A percentile compares a stretch with the other conserved stretches of the same genome.
phyloP scores from a whole-genome alignment of 2,113 vertebrate genomes.

The Vombatus ursinus region DNA sequence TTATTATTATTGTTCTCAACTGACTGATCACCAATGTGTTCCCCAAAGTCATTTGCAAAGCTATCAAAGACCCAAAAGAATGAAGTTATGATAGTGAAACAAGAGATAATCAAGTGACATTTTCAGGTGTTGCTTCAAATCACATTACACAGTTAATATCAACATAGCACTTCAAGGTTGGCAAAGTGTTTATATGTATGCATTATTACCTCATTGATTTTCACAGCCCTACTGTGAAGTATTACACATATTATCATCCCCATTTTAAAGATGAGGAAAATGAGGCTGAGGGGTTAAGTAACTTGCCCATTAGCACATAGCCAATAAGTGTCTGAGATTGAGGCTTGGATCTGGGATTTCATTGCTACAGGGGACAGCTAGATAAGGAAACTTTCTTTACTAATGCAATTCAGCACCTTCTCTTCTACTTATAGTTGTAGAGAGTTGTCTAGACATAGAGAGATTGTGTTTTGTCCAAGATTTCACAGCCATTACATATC shows the following conservation, averaged over 20 bases:
- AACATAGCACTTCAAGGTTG: background rate
- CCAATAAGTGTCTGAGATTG: background rate
- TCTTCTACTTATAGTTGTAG: background rate
- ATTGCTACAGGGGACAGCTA: background rate
- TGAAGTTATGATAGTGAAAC: background rate
- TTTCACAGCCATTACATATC: background rate
- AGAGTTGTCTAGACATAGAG: background rate
- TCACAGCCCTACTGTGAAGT: background rate
- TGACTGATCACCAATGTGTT: background rate
- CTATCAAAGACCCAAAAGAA: background rate
- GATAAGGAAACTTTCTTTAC: background rate
- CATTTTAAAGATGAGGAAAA: background rate
- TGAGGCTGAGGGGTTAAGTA: background rate
- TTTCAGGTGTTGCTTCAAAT: background rate
- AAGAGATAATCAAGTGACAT: background rate
- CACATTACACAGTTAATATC: background rate
- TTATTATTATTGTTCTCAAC: background rate
- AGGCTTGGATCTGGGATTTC: background rate
- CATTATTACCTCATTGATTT: too few species aligned
- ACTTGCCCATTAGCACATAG: background rate
- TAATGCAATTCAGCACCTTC: background rate
- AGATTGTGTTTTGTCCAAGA: background rate
- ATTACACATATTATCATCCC: background rate
- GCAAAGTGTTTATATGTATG: background rate
- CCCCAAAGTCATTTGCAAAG: background rate